Evolutionary conservation across 1,140 invertebrate genomes (phyloP).

Genomic region (Doryteuthis pealeii): DNA sequence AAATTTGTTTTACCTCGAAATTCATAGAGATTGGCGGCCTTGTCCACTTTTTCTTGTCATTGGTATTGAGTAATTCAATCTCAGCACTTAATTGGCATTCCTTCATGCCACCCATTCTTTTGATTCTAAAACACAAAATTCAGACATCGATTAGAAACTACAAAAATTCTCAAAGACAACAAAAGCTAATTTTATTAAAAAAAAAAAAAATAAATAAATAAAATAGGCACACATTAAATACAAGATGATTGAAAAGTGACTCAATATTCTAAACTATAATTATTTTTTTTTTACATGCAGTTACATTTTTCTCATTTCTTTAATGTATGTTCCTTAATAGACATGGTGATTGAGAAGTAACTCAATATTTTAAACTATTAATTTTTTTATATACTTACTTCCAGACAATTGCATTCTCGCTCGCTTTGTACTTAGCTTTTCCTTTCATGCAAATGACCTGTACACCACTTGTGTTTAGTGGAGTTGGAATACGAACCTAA

Average conservation of each 20-base stretch:
- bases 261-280: too few species aligned
- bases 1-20: conserved; percentile 99
- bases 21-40: conserved; percentile 99
- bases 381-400: too few species aligned
- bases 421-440: conserved; percentile 99
- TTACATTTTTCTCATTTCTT: too few species aligned
- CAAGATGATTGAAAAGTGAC: too few species aligned
- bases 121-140: conserved; percentile 73
- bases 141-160: not conserved
- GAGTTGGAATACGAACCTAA: conserved; percentile 93
- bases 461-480: conserved; percentile 97
- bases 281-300: too few species aligned
- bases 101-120: conserved; percentile 99
- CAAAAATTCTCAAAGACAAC: not conserved
- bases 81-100: conserved; percentile 99
- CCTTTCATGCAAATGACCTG: conserved; percentile 99
- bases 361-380: too few species aligned
- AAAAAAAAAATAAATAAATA: too few species aligned
- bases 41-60: conserved; percentile 98
- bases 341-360: too few species aligned
- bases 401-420: conserved; percentile 99
- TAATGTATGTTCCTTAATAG: too few species aligned
- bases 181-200: not conserved
- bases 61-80: conserved; percentile 96
- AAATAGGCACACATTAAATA: too few species aligned